Percentiles rank a stretch among this genome's conserved stretches.
Conservation (phyloP, 2,888 invertebrate genomes). For the Drosophila pseudotakahashii region DNA sequence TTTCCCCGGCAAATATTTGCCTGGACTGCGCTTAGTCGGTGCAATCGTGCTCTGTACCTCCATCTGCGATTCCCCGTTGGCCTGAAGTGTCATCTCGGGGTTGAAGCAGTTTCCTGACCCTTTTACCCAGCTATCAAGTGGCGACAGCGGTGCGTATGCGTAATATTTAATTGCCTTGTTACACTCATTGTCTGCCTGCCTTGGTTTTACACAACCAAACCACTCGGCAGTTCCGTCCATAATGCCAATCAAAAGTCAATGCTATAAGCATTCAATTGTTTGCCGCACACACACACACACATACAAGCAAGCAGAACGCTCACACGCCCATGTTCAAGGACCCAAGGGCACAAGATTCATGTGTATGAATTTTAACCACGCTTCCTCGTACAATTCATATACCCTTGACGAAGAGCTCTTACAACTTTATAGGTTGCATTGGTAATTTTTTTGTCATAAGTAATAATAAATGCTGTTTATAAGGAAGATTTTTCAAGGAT, state of each 20-base stretch:
- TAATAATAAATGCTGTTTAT: neutral
- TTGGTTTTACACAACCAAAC: conserved; percentile 1
- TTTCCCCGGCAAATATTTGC: conserved; percentile 34
- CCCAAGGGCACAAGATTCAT: conserved; percentile 45
- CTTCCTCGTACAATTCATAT: conserved; percentile 18
- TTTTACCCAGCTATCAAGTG: neutral
- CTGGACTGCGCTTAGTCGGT: conserved; percentile 18
- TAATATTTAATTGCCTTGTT: conserved; percentile 50
- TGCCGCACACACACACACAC: conserved; percentile 30
- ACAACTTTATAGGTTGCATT: neutral
- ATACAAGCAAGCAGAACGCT: conserved; percentile 3
- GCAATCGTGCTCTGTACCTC: conserved; percentile 16
- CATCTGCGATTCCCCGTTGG: neutral
- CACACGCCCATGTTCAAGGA: conserved; percentile 16
- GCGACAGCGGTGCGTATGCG: conserved; percentile 44
- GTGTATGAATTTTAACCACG: conserved; percentile 50
- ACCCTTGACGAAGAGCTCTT: neutral
- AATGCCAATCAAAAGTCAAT: conserved; percentile 60
- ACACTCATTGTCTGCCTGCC: conserved; percentile 10
- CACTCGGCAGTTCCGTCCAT: conserved; percentile 22
- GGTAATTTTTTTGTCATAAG: neutral
- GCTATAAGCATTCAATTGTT: conserved; percentile 57
- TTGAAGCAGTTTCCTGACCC: conserved; percentile 13
- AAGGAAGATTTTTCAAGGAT: no score
- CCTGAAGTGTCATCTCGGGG: conserved; percentile 11